Base-by-base conservation (phyloP, 2,888 invertebrate species). In the Volucella inflata region DNA sequence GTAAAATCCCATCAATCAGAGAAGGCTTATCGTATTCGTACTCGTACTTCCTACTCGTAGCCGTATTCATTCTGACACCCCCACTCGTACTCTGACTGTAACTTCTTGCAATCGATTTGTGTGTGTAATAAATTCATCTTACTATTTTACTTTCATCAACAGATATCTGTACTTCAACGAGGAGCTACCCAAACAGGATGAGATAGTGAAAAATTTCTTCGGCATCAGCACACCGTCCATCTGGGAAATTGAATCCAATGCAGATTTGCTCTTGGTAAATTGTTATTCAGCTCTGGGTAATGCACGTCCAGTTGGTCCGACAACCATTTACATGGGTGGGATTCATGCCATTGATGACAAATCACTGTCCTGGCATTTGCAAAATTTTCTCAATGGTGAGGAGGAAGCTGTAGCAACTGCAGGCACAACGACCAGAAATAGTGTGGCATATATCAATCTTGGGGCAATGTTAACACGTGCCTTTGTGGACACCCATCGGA, bases 181-280 rank as follows among this genome's bases (percentile, higher is more conserved):
- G 48, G 89, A 89, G 71, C 83, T 89, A 62, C 89, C 89, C 50
- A 76, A 87, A 62, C 89, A 89, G 78, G 87, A 89, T 87, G 88
- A 88, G 81, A 87, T 89, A n/a, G 88, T 88, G 8, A 85, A 76
- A 64, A 83, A 88, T 44, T 87, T 87, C 78, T 88, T 89, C 53
- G 88, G 88, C 40, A 42, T 64, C 48, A 72, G 82, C 50, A 83
- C 88, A 48, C 89, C 89, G 48, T 87, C 88, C 82, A 78, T 88
- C 62, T 88, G 88, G 88, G 87, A 88, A 60, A 87, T 89, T 74
- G 88, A 89, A 87, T 87, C 81, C 53, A 88, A 87, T 83, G 88
- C 89, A 59, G 88, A 88, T 87, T 53, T 89, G 50, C 71, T 89
- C n/a, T 40, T 89, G 38, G 87, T 89, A 12, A 89, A 89, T 83